phyloP scores from a whole-genome alignment of 2,888 invertebrate species.

The Xanthia icteritia region DNA sequence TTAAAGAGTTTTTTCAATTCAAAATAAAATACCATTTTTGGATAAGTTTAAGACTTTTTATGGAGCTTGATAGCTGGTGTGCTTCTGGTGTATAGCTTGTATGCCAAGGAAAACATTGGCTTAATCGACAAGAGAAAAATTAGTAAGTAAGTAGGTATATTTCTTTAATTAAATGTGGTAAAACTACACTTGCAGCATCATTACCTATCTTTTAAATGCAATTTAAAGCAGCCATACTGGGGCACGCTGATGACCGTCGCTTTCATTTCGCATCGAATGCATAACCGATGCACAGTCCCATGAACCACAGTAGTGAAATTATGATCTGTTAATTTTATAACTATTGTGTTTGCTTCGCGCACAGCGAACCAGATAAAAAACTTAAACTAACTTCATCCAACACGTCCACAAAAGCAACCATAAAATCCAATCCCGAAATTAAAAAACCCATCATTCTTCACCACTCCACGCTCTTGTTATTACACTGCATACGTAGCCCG shows the following conservation, averaged over 20 bases:
- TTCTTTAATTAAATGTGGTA: no score
- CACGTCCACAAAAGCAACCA: not conserved
- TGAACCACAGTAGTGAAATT: not conserved
- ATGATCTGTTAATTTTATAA: not conserved
- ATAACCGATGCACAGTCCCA: not conserved
- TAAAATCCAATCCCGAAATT: not conserved
- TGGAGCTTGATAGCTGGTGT: not conserved
- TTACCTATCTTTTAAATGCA: not conserved
- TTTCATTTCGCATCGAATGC: no score
- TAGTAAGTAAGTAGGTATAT: no score
- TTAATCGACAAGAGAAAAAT: no score
- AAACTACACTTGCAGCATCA: not conserved
- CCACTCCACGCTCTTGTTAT: constrained; percentile 12
- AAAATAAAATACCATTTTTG: constrained; percentile 9
- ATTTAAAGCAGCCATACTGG: no score
- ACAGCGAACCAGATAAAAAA: not conserved
- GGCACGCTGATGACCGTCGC: not conserved
- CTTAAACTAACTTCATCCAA: not conserved
- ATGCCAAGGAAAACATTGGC: no score
- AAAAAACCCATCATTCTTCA: constrained; percentile 6
- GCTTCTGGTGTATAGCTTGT: not conserved
- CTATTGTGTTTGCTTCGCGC: not conserved
- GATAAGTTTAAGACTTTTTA: not conserved
- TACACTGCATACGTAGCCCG: constrained; percentile 20
- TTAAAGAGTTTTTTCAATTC: constrained; percentile 38